Percentiles rank a stretch among this genome's conserved stretches.
These are phyloP conservation scores for Leptinotarsa lineolata DNA, from an alignment of 1,140 invertebrate genomes.

Conservation along the genomic window DNA sequence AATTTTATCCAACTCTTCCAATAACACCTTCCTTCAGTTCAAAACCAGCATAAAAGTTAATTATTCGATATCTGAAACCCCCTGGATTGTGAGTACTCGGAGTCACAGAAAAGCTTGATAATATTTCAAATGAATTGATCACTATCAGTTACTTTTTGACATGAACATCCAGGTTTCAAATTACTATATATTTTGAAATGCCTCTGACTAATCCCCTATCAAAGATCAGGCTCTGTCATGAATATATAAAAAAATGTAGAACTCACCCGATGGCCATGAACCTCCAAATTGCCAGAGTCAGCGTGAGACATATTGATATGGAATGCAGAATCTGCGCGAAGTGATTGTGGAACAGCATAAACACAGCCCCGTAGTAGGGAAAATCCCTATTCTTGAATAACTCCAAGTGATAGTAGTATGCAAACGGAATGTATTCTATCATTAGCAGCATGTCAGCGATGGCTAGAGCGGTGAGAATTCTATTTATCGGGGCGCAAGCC, in stretches of 20 bases:
- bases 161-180: no score
- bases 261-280: constrained; percentile 69
- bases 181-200: no score
- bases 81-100: no score
- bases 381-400: constrained; percentile 62
- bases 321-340: constrained; percentile 82
- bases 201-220: background rate
- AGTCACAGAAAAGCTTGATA: no score
- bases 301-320: constrained; percentile 84
- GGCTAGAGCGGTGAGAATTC: constrained; percentile 79
- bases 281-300: constrained; percentile 78
- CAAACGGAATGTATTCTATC: constrained; percentile 85
- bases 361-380: constrained; percentile 72
- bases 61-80: no score
- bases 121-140: no score
- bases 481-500: constrained; percentile 79
- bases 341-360: constrained; percentile 78
- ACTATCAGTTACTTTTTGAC: no score
- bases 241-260: background rate
- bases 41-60: no score
- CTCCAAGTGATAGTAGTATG: constrained; percentile 74
- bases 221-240: background rate
- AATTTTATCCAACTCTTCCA: no score
- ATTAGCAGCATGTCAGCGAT: constrained; percentile 85
- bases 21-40: no score